Evolutionary conservation across 2,797 vertebrate genomes (phyloP), one percentile per base, ranked within the genome.

Genomic region (Thaleichthys pacificus): DNA sequence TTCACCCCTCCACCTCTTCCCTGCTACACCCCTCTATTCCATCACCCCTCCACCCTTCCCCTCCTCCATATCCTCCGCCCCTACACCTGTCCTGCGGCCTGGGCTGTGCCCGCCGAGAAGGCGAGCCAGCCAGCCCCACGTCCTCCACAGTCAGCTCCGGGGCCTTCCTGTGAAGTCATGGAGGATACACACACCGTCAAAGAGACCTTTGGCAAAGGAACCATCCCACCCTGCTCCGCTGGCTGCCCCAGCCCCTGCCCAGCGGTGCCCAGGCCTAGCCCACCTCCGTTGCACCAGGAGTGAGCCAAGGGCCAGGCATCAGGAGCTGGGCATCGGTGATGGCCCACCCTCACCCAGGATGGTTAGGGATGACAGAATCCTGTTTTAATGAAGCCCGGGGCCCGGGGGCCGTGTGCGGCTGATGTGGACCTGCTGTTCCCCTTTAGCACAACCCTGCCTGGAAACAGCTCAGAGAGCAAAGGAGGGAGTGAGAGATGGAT

Each of bases 51-150:
- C 68, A 8, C 57, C 80, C 81, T 85, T 78, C 80, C 79, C 80
- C 7, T 6, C 32, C 26, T 15, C 19, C 47, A 21, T 60, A 21
- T 61, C 51, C 54, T 6, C 19, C 47, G 15, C 58, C n/a, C 84
- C 81, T 83, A 86, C 87, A 35, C 79, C 85, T 79, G 77, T 81
- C 83, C 83, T 79, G 77, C 63, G 73, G 85, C 81, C 80, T 84
- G 88, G 77, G 84, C 79, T 88, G 82, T 81, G 82, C 86, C 80
- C 85, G n/a, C 74, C 80, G 72, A 70, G 84, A 84, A 82, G 77
- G 71, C 14, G 28, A 35, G 54, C 6, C 24, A 88, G 73, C 85
- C 70, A 22, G 73, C 81, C 80, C 77, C 76, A 71, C 78, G 80
- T 72, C 82, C 32, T 35, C 32, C 32, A 77, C 32, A 63, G 9